Evolutionary conservation across 2,888 invertebrate species (phyloP).

Genomic region (Drosophila lutescens): DNA sequence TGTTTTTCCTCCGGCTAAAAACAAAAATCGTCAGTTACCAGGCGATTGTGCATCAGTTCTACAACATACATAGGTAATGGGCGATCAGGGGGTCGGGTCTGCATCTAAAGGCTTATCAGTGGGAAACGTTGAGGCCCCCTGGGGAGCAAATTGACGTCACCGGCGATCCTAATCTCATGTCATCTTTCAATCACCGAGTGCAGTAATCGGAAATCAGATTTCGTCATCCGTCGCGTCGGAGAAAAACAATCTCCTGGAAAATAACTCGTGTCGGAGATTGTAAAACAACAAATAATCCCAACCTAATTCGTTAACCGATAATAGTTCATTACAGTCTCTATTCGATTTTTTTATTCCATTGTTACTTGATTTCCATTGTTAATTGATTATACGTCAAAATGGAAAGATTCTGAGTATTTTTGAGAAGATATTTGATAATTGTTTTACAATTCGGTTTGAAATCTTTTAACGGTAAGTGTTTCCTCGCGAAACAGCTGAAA

Average conservation of each 20-base stretch:
- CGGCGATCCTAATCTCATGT: constrained; percentile 6
- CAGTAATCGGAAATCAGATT: constrained; percentile 51
- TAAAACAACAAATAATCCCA: not conserved
- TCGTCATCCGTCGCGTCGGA: constrained; percentile 57
- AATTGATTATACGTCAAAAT: too few relatives aligned
- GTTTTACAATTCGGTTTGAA: not conserved
- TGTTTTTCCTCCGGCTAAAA: constrained; percentile 44
- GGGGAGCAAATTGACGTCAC: constrained; percentile 63
- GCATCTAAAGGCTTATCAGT: constrained; percentile 51
- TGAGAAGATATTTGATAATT: too few relatives aligned
- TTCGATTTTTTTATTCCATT: too few relatives aligned
- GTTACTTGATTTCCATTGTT: too few relatives aligned
- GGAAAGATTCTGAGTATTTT: too few relatives aligned
- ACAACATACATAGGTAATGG: constrained; percentile 15
- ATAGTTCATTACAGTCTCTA: too few relatives aligned
- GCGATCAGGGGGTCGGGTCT: constrained; percentile 11
- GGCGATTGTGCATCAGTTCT: constrained; percentile 21
- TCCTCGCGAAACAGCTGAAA: constrained; percentile 5
- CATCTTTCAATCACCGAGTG: constrained; percentile 19
- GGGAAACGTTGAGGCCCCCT: constrained; percentile 52
- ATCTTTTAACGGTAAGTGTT: constrained; percentile 22
- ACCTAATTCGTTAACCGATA: not conserved
- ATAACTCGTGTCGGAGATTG: constrained; percentile 14
- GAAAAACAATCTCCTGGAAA: constrained; percentile 57
- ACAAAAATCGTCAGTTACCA: constrained; percentile 53